phyloP scores from a whole-genome alignment of 2,797 vertebrate species.

The Halcyon badia region DNA sequence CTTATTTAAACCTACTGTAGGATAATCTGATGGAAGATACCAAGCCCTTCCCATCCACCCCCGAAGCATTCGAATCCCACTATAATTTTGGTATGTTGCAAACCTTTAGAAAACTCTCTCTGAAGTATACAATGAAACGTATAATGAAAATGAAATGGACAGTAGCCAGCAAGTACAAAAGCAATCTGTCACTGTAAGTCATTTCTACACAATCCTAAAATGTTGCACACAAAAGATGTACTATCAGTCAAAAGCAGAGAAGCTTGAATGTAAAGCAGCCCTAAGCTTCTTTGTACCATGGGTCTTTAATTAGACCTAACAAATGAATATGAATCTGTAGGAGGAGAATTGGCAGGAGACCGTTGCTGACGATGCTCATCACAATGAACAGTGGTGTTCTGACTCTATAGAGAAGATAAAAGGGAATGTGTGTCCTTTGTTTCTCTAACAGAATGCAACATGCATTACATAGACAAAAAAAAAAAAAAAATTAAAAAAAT shows the following conservation, averaged over 20 bases:
- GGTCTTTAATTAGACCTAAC: conserved; percentile 68
- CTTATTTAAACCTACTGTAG: background rate
- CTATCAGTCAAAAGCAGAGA: conserved; percentile 48
- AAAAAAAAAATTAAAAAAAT: background rate
- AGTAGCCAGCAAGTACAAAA: conserved; percentile 36
- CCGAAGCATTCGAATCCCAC: background rate
- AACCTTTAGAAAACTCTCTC: background rate
- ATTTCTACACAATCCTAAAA: conserved; percentile 26
- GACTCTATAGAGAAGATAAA: conserved; percentile 4
- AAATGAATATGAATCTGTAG: conserved; percentile 54
- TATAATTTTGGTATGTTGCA: background rate
- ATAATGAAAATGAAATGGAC: background rate
- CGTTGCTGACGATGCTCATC: background rate
- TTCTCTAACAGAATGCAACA: conserved; percentile 52
- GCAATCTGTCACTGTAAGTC: conserved; percentile 13
- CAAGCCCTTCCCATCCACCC: background rate
- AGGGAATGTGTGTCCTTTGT: conserved; percentile 55
- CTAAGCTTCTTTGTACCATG: conserved; percentile 14
- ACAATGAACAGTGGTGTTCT: background rate
- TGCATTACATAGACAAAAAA: background rate
- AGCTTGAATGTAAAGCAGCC: conserved; percentile 13
- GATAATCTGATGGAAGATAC: conserved; percentile 1
- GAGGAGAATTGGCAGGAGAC: conserved; percentile 56
- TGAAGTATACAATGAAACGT: background rate
- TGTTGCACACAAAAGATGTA: conserved; percentile 47